phyloP scores from a whole-genome alignment of 2,797 vertebrate genomes.

The Notoglanidium macrostoma region DNA sequence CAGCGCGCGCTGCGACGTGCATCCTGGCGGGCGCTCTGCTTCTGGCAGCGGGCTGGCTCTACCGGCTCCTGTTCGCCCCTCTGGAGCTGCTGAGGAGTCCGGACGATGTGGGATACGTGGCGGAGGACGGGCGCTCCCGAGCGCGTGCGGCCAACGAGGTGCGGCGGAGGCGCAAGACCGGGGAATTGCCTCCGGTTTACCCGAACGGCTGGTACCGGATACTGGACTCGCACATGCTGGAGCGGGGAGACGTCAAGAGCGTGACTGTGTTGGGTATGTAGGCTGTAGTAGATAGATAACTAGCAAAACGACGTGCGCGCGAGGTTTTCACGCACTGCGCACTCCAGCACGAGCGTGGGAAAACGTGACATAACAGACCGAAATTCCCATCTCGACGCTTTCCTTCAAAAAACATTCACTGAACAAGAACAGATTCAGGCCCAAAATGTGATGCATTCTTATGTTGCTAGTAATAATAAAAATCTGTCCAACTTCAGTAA shows the following conservation, averaged over 20 bases:
- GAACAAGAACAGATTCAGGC: not conserved
- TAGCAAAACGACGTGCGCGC: not conserved
- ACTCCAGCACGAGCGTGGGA: not conserved
- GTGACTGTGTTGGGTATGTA: conserved; percentile 77
- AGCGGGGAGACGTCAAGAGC: conserved; percentile 69
- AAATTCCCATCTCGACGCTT: not conserved
- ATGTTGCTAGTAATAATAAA: not conserved
- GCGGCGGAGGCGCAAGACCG: conserved; percentile 74
- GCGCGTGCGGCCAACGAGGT: conserved; percentile 73
- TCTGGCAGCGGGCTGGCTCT: conserved; percentile 63
- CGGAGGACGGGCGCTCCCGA: conserved; percentile 68
- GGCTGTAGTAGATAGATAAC: too few species aligned
- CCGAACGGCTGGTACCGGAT: conserved; percentile 85
- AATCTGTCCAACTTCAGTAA: not conserved
- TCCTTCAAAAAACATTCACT: not conserved
- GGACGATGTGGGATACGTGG: conserved; percentile 79
- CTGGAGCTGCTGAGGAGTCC: conserved; percentile 70
- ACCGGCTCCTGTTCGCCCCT: conserved; percentile 72
- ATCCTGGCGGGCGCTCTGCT: conserved; percentile 57
- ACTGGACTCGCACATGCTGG: conserved; percentile 76
- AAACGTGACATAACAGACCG: not conserved
- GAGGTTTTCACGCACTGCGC: conserved; percentile 7
- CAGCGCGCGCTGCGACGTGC: conserved; percentile 55
- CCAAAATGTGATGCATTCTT: not conserved
- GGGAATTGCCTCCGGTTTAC: conserved; percentile 79